Percentiles rank a stretch among this genome's conserved stretches.
These are phyloP conservation scores for Palloptera scutellata DNA, from an alignment of 2,888 invertebrate species.

Conservation along the genomic window DNA sequence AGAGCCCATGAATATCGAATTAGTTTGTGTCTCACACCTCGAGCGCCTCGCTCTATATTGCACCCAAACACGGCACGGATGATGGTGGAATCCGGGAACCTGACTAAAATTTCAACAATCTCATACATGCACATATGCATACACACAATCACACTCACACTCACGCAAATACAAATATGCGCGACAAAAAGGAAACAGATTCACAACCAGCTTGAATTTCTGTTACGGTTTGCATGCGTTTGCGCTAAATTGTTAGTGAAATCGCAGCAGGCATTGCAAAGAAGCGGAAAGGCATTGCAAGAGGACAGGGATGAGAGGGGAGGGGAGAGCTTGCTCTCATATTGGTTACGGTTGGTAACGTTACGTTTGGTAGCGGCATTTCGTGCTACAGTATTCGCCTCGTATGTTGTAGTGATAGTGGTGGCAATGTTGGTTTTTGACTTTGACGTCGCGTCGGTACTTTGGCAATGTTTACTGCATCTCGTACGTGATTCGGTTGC, in stretches of 20 bases:
- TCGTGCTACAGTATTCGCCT: neutral
- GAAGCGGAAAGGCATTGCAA: neutral
- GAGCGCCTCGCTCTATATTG: neutral
- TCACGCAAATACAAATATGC: neutral
- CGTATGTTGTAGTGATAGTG: neutral
- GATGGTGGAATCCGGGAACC: slow-evolving; percentile 15
- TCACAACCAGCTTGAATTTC: too few species aligned
- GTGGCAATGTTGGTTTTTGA: slow-evolving; percentile 1
- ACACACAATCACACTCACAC: slow-evolving; percentile 2
- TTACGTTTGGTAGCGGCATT: too few species aligned
- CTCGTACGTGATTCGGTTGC: slow-evolving; percentile 44
- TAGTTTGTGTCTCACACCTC: slow-evolving; percentile 41
- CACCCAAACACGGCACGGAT: too few species aligned
- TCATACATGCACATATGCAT: neutral
- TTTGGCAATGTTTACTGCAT: slow-evolving; percentile 40
- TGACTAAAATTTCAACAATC: slow-evolving; percentile 30
- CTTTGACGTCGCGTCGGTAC: slow-evolving; percentile 21
- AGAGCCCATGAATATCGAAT: slow-evolving; percentile 61
- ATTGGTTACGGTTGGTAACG: neutral
- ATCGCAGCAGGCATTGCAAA: neutral
- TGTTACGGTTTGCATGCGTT: neutral
- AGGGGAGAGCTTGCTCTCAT: too few species aligned
- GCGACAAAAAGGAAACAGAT: neutral
- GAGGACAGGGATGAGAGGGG: too few species aligned
- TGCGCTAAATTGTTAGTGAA: slow-evolving; percentile 10